These are phyloP conservation scores for Serinus canaria DNA, from an alignment of 2,113 vertebrate genomes.

Conservation along the genomic window DNA sequence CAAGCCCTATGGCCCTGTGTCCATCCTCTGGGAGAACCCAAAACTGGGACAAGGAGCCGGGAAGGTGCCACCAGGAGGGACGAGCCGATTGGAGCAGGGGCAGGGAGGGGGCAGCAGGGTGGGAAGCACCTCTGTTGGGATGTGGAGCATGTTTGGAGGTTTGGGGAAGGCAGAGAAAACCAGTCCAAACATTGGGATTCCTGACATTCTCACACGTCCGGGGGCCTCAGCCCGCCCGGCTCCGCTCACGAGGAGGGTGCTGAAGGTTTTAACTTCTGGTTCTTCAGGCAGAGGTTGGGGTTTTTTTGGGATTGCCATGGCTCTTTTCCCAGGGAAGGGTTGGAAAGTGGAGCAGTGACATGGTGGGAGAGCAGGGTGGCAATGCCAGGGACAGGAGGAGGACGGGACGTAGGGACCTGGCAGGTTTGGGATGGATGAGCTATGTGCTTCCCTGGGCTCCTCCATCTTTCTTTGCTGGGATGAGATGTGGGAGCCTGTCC, in stretches of 20 bases:
- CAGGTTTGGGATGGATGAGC: background rate
- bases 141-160: background rate
- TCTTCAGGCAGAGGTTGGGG: background rate
- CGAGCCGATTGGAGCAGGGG: rapidly evolving
- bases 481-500: background rate
- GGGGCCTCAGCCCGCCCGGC: slow-evolving; percentile 33
- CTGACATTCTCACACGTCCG: slow-evolving; percentile 79
- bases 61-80: background rate
- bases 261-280: background rate
- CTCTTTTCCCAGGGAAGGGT: background rate
- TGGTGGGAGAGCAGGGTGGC: background rate
- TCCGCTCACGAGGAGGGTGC: background rate
- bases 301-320: background rate
- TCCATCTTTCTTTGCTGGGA: background rate
- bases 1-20: rapidly evolving
- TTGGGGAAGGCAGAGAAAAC: slow-evolving; percentile 66
- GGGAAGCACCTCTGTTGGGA: slow-evolving; percentile 3
- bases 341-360: rapidly evolving
- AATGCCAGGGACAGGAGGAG: rapidly evolving
- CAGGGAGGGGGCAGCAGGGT: background rate
- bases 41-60: rapidly evolving
- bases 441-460: background rate
- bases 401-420: rapidly evolving
- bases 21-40: background rate
- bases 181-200: slow-evolving; percentile 86